Percentiles rank a stretch among this genome's conserved stretches.
Evolutionary conservation across 1,140 invertebrate species (phyloP).

Genomic region (Atopsyche davidsoni): DNA sequence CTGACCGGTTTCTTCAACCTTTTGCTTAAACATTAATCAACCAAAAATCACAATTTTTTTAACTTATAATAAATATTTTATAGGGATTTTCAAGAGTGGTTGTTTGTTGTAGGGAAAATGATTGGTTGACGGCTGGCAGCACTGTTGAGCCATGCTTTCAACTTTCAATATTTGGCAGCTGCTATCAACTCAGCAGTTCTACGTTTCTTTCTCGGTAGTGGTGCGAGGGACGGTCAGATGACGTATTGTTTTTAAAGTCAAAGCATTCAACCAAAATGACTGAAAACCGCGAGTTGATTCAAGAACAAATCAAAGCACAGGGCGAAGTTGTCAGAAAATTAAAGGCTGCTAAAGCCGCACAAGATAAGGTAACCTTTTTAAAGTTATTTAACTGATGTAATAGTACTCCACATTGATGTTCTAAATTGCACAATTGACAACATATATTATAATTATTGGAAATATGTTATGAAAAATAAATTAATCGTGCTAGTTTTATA

Average conservation of each 20-base stretch:
- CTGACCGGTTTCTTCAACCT: too few species aligned
- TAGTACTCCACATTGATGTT: too few species aligned
- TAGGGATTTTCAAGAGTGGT: too few species aligned
- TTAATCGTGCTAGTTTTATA: too few species aligned
- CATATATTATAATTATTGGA: too few species aligned
- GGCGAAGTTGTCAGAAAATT: slow-evolving; percentile 25
- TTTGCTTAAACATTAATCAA: too few species aligned
- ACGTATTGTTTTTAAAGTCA: not conserved
- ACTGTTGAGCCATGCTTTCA: slow-evolving; percentile 14
- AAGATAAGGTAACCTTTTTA: slow-evolving; percentile 16
- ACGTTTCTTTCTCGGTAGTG: not conserved
- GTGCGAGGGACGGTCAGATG: slow-evolving; percentile 10
- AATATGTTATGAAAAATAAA: too few species aligned
- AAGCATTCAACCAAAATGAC: slow-evolving; percentile 10
- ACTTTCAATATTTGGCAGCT: not conserved
- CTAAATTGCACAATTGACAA: too few species aligned
- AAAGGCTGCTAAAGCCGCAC: slow-evolving; percentile 15
- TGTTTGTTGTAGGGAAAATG: too few species aligned
- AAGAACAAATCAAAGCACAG: slow-evolving; percentile 21
- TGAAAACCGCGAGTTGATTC: slow-evolving; percentile 18
- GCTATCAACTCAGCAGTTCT: slow-evolving; percentile 6
- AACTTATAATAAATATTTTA: too few species aligned
- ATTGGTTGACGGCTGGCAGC: slow-evolving; percentile 2
- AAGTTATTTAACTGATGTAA: slow-evolving; percentile 4
- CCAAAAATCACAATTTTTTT: too few species aligned